phyloP scores from a whole-genome alignment of 2,113 vertebrate genomes.

The Sitta europaea region DNA sequence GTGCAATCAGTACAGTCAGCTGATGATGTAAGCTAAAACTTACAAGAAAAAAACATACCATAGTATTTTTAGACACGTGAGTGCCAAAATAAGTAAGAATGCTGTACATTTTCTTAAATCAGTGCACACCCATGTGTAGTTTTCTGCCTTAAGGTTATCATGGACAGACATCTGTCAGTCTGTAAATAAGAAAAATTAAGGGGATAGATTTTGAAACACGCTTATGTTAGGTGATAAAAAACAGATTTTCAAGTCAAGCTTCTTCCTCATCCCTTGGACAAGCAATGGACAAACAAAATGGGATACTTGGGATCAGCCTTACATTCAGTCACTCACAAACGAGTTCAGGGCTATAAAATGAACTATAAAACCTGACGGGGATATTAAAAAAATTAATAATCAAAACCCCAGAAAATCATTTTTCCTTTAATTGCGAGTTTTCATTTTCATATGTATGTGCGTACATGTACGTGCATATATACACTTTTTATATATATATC shows the following conservation, averaged over 20 bases:
- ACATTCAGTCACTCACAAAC: neutral
- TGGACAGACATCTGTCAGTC: neutral
- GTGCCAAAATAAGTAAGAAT: neutral
- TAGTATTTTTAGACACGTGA: neutral
- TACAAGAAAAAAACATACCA: neutral
- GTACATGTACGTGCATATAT: accelerated
- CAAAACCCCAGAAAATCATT: accelerated
- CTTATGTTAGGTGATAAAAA: neutral
- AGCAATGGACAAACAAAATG: neutral
- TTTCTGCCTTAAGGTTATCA: neutral
- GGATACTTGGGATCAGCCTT: neutral
- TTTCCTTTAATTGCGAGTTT: neutral
- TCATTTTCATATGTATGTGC: accelerated
- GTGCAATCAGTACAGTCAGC: neutral
- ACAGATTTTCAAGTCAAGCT: neutral
- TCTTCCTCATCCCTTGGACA: neutral
- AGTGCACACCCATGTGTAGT: neutral
- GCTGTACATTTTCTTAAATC: neutral
- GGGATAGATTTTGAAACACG: neutral
- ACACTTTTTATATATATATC: too few relatives aligned
- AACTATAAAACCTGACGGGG: neutral
- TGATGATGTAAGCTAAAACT: neutral
- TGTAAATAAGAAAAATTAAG: neutral
- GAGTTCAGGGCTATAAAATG: neutral
- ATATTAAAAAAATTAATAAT: accelerated